Evolutionary conservation across 2,797 vertebrate species (phyloP).

Genomic region (Crocidura indochinensis): DNA sequence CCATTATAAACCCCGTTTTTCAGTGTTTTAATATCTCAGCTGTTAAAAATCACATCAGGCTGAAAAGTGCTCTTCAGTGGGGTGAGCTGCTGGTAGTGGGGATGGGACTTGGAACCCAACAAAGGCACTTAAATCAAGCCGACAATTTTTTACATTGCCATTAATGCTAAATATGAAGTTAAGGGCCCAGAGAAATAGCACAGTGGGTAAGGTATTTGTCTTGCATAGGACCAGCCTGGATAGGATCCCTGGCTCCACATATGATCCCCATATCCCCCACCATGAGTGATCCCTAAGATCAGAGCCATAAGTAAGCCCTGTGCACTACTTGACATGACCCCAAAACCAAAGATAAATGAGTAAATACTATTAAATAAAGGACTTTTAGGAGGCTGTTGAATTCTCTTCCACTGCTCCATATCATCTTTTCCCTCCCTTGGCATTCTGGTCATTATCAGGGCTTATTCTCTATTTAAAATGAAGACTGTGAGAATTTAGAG

Average conservation of each 20-base stretch:
- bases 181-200: neutral
- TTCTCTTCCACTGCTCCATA: neutral
- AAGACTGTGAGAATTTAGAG: slow-evolving; percentile 24
- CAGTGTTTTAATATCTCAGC: slow-evolving; percentile 91
- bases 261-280: no score
- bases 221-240: no score
- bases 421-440: slow-evolving; percentile 12
- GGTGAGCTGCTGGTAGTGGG: slow-evolving; percentile 11
- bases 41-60: slow-evolving; percentile 91
- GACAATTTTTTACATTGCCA: slow-evolving; percentile 58
- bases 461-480: neutral
- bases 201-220: no score
- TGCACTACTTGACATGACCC: no score
- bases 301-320: no score
- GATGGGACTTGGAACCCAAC: slow-evolving; percentile 74
- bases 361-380: slow-evolving; percentile 16
- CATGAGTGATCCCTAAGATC: no score
- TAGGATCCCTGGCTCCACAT: no score
- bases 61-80: slow-evolving; percentile 86
- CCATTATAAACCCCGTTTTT: slow-evolving; percentile 92
- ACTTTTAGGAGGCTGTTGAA: neutral
- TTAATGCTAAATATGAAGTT: slow-evolving; percentile 41
- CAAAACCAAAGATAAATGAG: no score
- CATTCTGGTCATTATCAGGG: neutral
- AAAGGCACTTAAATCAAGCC: slow-evolving; percentile 83